phyloP scores from a whole-genome alignment of 1,140 invertebrate genomes.

The Trichogramma pretiosum region DNA sequence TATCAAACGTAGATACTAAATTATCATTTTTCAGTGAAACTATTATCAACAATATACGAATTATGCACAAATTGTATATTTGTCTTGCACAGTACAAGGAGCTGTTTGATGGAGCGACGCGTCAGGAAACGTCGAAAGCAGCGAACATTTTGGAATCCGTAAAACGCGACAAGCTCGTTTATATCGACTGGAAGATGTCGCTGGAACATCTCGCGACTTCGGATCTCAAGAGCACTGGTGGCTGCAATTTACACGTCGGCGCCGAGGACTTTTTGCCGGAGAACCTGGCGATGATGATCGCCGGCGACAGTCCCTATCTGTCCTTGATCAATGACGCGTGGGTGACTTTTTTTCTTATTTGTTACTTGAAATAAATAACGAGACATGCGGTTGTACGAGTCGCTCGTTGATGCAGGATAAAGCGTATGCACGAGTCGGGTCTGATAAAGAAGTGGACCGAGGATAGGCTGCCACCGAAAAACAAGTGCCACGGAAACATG shows the following conservation, averaged over 20 bases:
- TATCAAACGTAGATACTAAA: too few species aligned
- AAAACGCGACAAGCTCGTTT: constrained; percentile 56
- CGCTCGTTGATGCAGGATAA: constrained; percentile 50
- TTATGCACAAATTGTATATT: too few species aligned
- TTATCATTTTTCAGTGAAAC: too few species aligned
- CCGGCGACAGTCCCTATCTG: constrained; percentile 65
- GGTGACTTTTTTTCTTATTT: constrained; percentile 22
- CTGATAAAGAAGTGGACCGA: constrained; percentile 75
- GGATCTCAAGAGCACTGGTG: constrained; percentile 48
- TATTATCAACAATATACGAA: too few species aligned
- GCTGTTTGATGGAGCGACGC: constrained; percentile 45
- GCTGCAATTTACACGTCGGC: constrained; percentile 62
- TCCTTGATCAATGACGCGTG: constrained; percentile 52
- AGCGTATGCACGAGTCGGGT: constrained; percentile 72
- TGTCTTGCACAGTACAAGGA: constrained; percentile 32
- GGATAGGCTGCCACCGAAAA: constrained; percentile 66
- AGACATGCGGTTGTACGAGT: neutral
- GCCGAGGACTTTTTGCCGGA: constrained; percentile 71
- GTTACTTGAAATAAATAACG: neutral
- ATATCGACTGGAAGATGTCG: constrained; percentile 74
- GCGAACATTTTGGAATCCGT: constrained; percentile 51
- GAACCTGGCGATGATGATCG: constrained; percentile 65
- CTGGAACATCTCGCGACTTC: constrained; percentile 60
- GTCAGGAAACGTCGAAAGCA: constrained; percentile 30
- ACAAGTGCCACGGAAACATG: constrained; percentile 65